Evolutionary conservation across 2,888 invertebrate genomes (phyloP).

Genomic region (Eledona agricola): DNA sequence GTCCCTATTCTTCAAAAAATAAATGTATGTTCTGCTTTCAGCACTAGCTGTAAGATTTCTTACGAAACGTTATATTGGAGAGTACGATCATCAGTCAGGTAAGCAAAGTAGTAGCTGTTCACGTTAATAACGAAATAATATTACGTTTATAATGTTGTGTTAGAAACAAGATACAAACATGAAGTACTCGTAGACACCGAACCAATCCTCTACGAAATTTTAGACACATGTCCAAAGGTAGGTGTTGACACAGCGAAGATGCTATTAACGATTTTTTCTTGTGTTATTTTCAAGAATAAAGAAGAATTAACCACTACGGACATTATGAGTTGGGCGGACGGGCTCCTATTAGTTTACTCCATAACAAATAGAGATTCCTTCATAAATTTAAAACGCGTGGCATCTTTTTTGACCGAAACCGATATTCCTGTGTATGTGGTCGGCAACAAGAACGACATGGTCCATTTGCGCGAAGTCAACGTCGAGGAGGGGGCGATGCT

Average conservation of each 20-base stretch:
- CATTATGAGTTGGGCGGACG: constrained; percentile 89
- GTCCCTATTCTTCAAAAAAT: background rate
- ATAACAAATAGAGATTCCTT: constrained; percentile 88
- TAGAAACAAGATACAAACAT: constrained; percentile 91
- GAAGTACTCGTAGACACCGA: constrained; percentile 89
- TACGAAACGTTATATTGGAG: constrained; percentile 93
- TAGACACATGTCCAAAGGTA: constrained; percentile 90
- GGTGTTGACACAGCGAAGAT: no score
- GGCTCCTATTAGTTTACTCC: constrained; percentile 86
- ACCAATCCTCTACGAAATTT: constrained; percentile 87
- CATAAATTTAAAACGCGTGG: constrained; percentile 80
- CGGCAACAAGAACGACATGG: constrained; percentile 91
- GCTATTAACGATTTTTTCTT: no score
- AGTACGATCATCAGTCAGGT: constrained; percentile 95
- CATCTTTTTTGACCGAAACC: constrained; percentile 68
- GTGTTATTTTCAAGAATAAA: constrained; percentile 71
- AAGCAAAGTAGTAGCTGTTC: no score
- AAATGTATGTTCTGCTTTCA: constrained; percentile 46
- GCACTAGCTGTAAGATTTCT: constrained; percentile 80
- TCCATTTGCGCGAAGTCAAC: constrained; percentile 87
- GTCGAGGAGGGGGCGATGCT: constrained; percentile 88
- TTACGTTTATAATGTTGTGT: constrained; percentile 36
- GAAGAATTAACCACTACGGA: constrained; percentile 76
- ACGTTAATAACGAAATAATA: no score
- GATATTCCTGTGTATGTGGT: constrained; percentile 86